Conservation (phyloP, 2,797 vertebrate species). For the Scarus forsteni region DNA sequence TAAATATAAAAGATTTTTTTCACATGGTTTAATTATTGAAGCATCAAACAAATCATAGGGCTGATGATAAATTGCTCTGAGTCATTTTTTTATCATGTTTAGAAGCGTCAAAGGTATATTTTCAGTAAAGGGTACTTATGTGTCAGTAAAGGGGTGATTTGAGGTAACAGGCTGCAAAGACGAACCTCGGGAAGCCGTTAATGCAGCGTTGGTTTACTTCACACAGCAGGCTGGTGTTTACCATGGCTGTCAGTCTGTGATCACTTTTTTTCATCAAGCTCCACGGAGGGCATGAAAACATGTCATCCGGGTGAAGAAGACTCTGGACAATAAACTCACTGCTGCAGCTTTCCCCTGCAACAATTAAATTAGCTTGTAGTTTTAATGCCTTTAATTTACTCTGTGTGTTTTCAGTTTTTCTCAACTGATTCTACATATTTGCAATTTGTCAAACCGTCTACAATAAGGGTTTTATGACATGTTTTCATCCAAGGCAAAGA, state of each 20-base stretch:
- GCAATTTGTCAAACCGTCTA: too few species aligned
- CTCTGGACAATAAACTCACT: conserved; percentile 32
- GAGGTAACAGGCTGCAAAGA: conserved; percentile 8
- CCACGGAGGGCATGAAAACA: conserved; percentile 53
- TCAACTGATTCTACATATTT: too few species aligned
- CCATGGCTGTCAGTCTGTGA: conserved; percentile 44
- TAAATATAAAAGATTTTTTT: conserved; percentile 21
- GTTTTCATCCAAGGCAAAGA: too few species aligned
- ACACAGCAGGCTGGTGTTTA: conserved; percentile 39
- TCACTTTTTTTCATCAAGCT: conserved; percentile 55
- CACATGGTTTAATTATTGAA: conserved; percentile 14
- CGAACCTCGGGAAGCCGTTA: conserved; percentile 7
- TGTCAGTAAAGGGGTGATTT: conserved; percentile 21
- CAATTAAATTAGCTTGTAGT: conserved; percentile 2
- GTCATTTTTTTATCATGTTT: not conserved
- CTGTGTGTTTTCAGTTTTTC: too few species aligned
- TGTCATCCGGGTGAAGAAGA: conserved; percentile 19
- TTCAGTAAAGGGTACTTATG: conserved; percentile 1
- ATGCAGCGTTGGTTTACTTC: conserved; percentile 9
- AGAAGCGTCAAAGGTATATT: not conserved
- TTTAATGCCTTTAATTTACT: too few species aligned
- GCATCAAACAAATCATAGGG: conserved; percentile 17
- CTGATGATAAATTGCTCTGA: conserved; percentile 14
- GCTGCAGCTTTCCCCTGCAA: conserved; percentile 12
- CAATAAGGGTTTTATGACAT: too few species aligned